Evolutionary conservation across 2,797 vertebrate species (phyloP).

Genomic region (Sarcophilus harrisii): DNA sequence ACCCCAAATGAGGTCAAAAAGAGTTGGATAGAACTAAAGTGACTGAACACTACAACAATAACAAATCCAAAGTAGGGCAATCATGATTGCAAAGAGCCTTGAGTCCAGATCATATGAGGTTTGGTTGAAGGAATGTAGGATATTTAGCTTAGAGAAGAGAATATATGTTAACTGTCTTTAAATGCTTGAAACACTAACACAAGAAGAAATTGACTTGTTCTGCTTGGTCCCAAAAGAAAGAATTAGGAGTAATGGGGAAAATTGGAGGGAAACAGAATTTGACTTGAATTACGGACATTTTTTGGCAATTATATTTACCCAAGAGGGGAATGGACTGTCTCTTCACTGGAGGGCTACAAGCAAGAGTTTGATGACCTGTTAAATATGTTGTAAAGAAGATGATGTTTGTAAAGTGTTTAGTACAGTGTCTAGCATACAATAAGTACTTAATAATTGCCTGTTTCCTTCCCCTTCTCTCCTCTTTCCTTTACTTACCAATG

Average conservation of each 20-base stretch:
- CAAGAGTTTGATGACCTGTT: not conserved
- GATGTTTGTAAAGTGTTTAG: not conserved
- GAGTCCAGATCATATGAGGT: not conserved
- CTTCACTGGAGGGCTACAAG: not conserved
- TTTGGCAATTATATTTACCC: not conserved
- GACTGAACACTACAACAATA: not conserved
- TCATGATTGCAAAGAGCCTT: not conserved
- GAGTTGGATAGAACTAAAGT: not conserved
- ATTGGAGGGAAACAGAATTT: not conserved
- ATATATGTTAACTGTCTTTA: not conserved
- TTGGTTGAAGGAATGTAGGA: not conserved
- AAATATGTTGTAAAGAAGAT: not conserved
- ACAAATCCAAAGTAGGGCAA: not conserved
- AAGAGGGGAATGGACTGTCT: not conserved
- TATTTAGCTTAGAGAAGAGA: not conserved
- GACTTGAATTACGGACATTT: not conserved
- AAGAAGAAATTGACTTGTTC: not conserved
- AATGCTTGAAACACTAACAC: not conserved
- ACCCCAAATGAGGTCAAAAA: not conserved
- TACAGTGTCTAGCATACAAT: not conserved
- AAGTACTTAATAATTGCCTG: not conserved
- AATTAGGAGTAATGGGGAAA: not conserved
- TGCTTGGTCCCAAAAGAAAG: not conserved
- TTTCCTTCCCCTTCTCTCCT: not conserved
- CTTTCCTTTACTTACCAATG: not conserved